Evolutionary conservation across 2,113 vertebrate species (phyloP), one percentile per base, ranked within the genome.

Genomic region (Xiphophorus hellerii): DNA sequence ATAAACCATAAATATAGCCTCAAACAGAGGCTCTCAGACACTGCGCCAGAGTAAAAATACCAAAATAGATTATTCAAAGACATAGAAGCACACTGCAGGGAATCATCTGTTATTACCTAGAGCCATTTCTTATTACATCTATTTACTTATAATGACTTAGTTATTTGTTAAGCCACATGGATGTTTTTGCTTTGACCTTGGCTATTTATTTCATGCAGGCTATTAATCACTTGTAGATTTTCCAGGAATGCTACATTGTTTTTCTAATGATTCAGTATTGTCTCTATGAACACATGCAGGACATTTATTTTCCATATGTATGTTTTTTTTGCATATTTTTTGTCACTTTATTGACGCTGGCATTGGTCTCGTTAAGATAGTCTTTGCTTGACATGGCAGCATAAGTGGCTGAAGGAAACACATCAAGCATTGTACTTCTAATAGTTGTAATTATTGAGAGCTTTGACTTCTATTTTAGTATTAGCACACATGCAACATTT

Each of bases 401-500:
- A 4, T 17, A 48, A 6, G 44, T 48, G 5, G 15, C 44, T 48
- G 44, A 20, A 20, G 44, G 44, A 15, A 15, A 17, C 15, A 1
- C 14, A 48, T 48, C 14, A 48, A 48, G 5, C 1, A 1, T 48
- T 14, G 44, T 48, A 48, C 44, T 48, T 48, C 15, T 2, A 48
- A 15, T 15, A 5, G 14, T 48, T 20, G 14, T 48, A 15, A 20
- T 20, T 15, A 15, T 6, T 48, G 15, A 48, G 44, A 17, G 44
- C 44, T 48, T 20, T 48, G 44, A 17, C 44, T 42, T 48, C 44
- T 48, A 15, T 48, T 48, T 17, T 48, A 5, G 14, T 15, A 61
- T 14, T 17, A 14, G 33, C 37, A 62, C 29, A 30, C 37, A 42
- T 63, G 29, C 75, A 73, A 84, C 75, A 63, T 78, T 76, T 65